Evolutionary conservation across 2,113 vertebrate species (phyloP), one percentile per base, ranked within the genome.

Genomic region (Oreochromis spilurus): DNA sequence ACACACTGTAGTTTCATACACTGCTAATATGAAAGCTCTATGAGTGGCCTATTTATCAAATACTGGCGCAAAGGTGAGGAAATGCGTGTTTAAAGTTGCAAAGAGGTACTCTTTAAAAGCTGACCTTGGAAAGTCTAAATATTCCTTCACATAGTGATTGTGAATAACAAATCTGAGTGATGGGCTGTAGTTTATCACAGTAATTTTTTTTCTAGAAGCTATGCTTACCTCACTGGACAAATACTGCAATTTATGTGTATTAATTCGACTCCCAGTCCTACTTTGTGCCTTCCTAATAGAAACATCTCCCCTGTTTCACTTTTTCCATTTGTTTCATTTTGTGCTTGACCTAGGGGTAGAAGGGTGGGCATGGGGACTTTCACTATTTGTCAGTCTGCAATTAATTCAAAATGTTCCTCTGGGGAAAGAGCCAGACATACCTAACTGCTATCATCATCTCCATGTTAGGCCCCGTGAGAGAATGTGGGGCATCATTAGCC

Each of bases 371-470:
- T 26, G 16, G 75, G 24, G 60, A 70, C 50, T 40, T 82, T 84
- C 29, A 48, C 34, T 84, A 84, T 88, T 86, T 87, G 77, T 88
- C 88, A 89, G 65, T 87, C 72, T 83, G 43, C 85, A 91, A 86
- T 93, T 93, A 90, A 88, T 89, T 92, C 77, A 24, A 84, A 92
- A 94, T 83, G 54, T 83, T 48, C 81, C 84, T 84, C 77, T 10
- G 24, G 87, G 89, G 89, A 84, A 6, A 57, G 24, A 84, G 45
- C 12, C 79, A 87, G 81, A 84, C 13, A 45, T 70, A 75, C 54
- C 72, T 87, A 85, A 91, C 85, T 88, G 90, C 81, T 81, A 16
- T 91, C 85, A 92, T 89, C 67, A 87, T 84, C 82, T 79, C 65
- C 34, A 14, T 48, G n/a, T 79, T 58, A 57, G 26, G 80, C 50